Evolutionary conservation across 2,113 vertebrate species (phyloP).

Genomic region (Haliaeetus leucogaster): DNA sequence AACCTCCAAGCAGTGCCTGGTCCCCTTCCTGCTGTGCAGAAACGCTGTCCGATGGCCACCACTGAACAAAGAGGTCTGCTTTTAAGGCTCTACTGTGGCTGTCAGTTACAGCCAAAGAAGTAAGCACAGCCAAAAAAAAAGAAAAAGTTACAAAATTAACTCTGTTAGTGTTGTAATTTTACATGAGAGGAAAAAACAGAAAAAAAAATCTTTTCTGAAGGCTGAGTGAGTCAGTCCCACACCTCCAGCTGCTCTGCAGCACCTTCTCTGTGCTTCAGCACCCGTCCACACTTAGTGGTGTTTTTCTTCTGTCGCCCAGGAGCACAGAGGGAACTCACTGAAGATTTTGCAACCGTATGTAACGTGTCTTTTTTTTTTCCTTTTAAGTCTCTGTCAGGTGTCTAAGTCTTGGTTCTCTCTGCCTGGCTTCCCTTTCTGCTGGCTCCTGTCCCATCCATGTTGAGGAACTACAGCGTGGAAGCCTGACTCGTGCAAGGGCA

Average conservation of each 20-base stretch:
- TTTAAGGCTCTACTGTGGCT: no score
- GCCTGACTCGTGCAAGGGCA: accelerated
- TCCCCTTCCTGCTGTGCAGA: neutral
- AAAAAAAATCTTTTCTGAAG: neutral
- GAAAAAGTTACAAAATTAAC: neutral
- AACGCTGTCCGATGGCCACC: accelerated
- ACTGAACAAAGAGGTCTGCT: accelerated
- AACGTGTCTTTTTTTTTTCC: no score
- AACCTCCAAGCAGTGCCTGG: accelerated
- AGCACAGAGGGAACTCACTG: neutral
- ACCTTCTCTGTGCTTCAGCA: neutral
- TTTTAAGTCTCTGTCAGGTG: neutral
- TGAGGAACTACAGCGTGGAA: accelerated
- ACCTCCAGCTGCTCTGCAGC: neutral
- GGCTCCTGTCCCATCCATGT: accelerated
- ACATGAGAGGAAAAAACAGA: neutral
- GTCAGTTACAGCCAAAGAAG: no score
- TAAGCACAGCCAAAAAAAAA: neutral
- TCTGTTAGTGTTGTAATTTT: neutral
- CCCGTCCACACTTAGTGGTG: accelerated
- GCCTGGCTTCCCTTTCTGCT: neutral
- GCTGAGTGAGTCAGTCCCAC: neutral
- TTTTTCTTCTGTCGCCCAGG: neutral
- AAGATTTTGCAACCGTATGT: neutral
- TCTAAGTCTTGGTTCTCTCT: neutral